Percentiles rank a stretch among this genome's conserved stretches.
Conservation (phyloP, 2,113 vertebrate genomes). For the Eptesicus fuscus region DNA sequence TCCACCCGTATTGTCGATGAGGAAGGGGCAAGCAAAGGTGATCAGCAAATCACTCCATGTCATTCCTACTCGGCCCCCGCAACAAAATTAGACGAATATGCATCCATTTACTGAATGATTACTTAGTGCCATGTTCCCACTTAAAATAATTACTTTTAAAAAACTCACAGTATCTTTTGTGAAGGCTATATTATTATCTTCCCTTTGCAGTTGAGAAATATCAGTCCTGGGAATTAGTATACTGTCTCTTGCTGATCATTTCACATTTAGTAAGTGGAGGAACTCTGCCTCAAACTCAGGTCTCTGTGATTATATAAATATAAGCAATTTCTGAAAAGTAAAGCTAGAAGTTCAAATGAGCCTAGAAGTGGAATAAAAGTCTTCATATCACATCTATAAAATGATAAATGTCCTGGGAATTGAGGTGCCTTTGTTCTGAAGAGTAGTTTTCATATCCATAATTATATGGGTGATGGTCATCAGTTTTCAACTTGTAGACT, state of each 20-base stretch:
- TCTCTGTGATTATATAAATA: neutral
- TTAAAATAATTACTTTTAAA: constrained; percentile 24
- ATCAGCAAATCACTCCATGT: neutral
- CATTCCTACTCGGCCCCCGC: neutral
- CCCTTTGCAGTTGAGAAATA: neutral
- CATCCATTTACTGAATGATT: neutral
- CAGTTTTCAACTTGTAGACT: neutral
- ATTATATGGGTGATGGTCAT: neutral
- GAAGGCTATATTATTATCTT: neutral
- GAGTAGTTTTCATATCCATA: neutral
- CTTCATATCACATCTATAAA: neutral
- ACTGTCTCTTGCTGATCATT: neutral
- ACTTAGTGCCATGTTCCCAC: neutral
- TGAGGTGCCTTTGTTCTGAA: neutral
- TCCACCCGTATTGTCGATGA: neutral
- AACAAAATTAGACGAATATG: neutral
- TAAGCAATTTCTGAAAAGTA: neutral
- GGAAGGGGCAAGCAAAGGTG: neutral
- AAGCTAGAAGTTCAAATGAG: neutral
- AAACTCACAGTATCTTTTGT: neutral
- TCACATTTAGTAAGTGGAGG: neutral
- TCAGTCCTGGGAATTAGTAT: neutral
- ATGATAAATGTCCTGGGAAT: neutral
- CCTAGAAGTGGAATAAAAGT: neutral
- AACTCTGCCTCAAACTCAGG: neutral